Conservation (phyloP, 2,113 vertebrate species). For the Hylia prasina region DNA sequence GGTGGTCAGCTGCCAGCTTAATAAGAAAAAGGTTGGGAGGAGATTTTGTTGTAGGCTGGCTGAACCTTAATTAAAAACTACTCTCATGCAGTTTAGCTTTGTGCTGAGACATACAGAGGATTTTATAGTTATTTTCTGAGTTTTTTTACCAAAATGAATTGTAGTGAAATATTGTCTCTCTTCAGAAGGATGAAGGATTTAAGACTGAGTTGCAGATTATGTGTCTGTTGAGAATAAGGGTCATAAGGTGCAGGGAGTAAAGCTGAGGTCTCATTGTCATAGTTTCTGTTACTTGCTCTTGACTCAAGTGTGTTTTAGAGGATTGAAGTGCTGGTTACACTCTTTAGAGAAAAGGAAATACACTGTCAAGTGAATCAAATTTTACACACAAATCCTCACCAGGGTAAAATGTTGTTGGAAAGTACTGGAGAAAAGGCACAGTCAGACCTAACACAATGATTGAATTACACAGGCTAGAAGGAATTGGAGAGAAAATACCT, state of each 20-base stretch:
- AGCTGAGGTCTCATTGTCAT: background rate
- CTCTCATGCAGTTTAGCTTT: background rate
- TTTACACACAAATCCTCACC: background rate
- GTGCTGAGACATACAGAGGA: background rate
- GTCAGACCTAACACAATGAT: background rate
- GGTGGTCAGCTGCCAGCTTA: background rate
- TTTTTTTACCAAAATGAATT: background rate
- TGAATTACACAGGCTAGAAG: background rate
- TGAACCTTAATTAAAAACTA: background rate
- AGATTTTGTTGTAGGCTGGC: background rate
- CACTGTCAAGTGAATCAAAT: background rate
- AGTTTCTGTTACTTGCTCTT: slow-evolving; percentile 15
- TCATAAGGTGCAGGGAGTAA: background rate
- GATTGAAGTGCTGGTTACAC: background rate
- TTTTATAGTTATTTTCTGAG: background rate
- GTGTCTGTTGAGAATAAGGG: background rate
- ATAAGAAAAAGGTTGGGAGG: background rate
- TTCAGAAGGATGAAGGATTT: background rate
- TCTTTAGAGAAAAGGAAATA: background rate
- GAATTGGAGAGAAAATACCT: background rate
- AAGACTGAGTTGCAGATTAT: background rate
- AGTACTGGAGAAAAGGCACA: background rate
- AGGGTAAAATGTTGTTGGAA: background rate
- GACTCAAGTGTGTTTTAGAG: slow-evolving; percentile 34
- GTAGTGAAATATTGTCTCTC: background rate